Conservation (phyloP, 37 sponge, comb jelly and placozoan species). For the Mnemiopsis leidyi region DNA sequence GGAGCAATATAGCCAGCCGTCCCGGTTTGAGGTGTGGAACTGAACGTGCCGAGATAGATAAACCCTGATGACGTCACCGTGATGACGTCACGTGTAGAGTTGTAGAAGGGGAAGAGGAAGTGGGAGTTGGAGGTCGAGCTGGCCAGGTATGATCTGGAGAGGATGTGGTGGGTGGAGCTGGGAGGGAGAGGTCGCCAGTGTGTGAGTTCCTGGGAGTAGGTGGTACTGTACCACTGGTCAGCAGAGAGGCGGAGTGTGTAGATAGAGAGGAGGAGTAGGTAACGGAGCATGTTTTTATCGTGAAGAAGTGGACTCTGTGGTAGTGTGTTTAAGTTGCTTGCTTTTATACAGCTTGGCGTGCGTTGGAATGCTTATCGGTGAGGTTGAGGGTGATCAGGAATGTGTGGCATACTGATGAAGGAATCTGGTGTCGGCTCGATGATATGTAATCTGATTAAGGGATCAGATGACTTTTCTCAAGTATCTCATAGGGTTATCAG, state of each 20-base stretch:
- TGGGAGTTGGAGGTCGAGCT: conserved; percentile 3
- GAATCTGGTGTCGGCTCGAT: too few species aligned
- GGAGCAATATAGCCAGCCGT: neutral
- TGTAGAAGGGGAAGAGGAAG: conserved; percentile 11
- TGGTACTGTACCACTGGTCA: neutral
- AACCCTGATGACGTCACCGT: conserved; percentile 34
- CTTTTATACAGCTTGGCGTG: too few species aligned
- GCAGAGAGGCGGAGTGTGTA: too few species aligned
- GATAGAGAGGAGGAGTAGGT: neutral
- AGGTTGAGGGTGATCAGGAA: too few species aligned
- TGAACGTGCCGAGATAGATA: conserved; percentile 17
- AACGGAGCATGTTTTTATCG: neutral
- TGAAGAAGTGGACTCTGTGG: too few species aligned
- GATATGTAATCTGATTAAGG: too few species aligned
- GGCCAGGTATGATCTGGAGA: neutral
- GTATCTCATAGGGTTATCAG: too few species aligned
- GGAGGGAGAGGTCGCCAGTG: conserved; percentile 8
- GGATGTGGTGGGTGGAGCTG: neutral
- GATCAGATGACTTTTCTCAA: too few species aligned
- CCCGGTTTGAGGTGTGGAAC: neutral
- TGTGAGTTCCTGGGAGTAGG: neutral
- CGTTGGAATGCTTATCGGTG: too few species aligned
- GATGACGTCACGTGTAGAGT: neutral
- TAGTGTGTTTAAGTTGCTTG: too few species aligned
- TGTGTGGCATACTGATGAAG: too few species aligned